Conservation (phyloP, 2,113 vertebrate species). For the Chionodraco myersi region DNA sequence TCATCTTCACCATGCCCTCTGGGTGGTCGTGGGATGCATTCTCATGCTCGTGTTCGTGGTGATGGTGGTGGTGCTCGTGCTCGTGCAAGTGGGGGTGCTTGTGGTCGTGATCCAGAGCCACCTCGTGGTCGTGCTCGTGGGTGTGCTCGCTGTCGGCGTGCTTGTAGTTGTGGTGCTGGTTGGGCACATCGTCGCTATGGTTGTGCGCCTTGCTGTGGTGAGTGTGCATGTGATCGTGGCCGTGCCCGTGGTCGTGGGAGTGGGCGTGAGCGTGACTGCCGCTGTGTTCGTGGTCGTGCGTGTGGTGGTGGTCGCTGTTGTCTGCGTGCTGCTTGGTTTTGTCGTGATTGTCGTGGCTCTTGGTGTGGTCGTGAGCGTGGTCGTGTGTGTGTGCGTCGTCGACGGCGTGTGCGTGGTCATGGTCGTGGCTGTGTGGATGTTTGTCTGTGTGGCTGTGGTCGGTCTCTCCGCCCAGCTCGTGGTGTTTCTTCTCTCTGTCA, state of each 20-base stretch:
- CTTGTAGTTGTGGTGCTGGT: constrained; percentile 76
- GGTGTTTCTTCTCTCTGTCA: constrained; percentile 74
- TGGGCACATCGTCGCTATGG: constrained; percentile 59
- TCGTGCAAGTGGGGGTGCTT: constrained; percentile 78
- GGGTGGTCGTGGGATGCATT: constrained; percentile 9
- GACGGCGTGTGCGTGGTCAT: constrained; percentile 18
- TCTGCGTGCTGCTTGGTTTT: constrained; percentile 21
- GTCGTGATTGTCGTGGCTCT: constrained; percentile 63
- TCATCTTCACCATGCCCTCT: constrained; percentile 54
- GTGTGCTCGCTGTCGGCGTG: constrained; percentile 62
- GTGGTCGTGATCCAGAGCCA: constrained; percentile 81
- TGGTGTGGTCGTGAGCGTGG: constrained; percentile 69
- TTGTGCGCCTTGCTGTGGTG: constrained; percentile 78
- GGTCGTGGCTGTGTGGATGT: constrained; percentile 24
- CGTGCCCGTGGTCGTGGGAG: constrained; percentile 70
- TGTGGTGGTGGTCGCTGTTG: constrained; percentile 73
- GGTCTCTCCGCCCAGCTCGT: constrained; percentile 63
- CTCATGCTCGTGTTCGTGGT: constrained; percentile 67
- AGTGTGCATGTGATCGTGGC: constrained; percentile 74
- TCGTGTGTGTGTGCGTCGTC: constrained; percentile 44
- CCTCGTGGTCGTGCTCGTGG: constrained; percentile 81
- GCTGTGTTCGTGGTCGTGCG: constrained; percentile 61
- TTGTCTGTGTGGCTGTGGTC: constrained; percentile 76
- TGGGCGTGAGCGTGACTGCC: constrained; percentile 67
- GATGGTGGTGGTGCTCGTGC: constrained; percentile 84